phyloP scores from a whole-genome alignment of 2,888 invertebrate genomes.

The Tenodera sinensis region DNA sequence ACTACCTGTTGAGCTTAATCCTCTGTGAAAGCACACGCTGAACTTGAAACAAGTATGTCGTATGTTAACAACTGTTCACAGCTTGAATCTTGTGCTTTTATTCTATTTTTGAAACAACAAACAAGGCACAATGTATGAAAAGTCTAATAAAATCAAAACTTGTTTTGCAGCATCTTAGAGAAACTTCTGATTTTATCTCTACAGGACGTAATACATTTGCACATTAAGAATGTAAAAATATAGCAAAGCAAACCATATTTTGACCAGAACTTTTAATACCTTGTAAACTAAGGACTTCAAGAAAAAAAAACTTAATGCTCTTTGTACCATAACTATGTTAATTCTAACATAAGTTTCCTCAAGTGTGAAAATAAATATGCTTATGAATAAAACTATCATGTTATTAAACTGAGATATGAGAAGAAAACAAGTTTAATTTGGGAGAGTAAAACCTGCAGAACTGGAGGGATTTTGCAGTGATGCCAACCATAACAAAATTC shows the following conservation, averaged over 20 bases:
- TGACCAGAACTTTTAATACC: background rate
- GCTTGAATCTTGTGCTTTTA: background rate
- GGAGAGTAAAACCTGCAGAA: background rate
- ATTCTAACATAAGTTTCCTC: background rate
- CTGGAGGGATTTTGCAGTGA: background rate
- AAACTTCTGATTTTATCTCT: background rate
- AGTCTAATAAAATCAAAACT: background rate
- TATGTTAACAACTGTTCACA: background rate
- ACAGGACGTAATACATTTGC: background rate
- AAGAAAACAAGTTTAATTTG: background rate
- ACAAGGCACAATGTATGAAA: background rate
- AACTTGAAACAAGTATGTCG: background rate
- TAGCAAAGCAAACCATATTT: background rate
- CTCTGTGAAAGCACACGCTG: background rate
- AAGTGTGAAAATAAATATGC: background rate
- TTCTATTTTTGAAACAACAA: background rate
- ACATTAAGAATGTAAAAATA: background rate
- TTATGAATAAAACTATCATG: background rate
- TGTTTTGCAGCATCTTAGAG: background rate
- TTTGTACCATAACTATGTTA: background rate
- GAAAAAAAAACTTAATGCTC: background rate
- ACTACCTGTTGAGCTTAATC: background rate
- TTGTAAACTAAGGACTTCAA: background rate
- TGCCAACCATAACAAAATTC: too few relatives aligned
- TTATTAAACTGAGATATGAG: background rate